phyloP scores from a whole-genome alignment of 1,140 invertebrate genomes.

The Acromyrmex echinatior region DNA sequence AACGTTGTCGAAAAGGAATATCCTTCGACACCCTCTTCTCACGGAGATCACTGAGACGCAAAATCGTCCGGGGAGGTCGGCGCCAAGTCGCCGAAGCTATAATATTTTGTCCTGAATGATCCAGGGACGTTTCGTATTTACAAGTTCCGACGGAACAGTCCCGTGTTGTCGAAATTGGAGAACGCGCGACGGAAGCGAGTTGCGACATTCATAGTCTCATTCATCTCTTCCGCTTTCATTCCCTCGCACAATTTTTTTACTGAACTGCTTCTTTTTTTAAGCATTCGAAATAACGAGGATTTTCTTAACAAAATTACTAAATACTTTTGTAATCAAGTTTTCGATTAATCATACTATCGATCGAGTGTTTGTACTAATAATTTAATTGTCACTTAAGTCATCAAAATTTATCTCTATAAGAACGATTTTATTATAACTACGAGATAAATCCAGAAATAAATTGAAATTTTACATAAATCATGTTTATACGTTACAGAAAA shows the following conservation, averaged over 20 bases:
- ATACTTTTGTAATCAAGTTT: too few relatives aligned
- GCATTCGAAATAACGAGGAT: too few relatives aligned
- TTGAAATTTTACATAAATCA: neutral
- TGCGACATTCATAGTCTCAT: neutral
- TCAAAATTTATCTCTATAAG: neutral
- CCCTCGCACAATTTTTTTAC: neutral
- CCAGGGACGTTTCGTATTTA: constrained; percentile 29
- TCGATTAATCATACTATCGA: too few relatives aligned
- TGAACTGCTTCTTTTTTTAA: too few relatives aligned
- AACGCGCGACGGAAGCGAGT: constrained; percentile 57
- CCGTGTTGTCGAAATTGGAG: constrained; percentile 61
- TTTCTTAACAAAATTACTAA: too few relatives aligned
- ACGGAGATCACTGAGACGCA: neutral
- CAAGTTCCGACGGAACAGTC: constrained; percentile 15
- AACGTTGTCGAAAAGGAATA: constrained; percentile 4
- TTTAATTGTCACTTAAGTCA: neutral
- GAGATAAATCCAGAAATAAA: neutral
- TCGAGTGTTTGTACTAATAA: too few relatives aligned
- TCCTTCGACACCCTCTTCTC: constrained; percentile 40
- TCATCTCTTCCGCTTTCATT: constrained; percentile 16
- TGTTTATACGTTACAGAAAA: neutral
- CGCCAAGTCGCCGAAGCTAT: constrained; percentile 62
- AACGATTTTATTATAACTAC: neutral
- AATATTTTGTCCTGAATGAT: constrained; percentile 9
- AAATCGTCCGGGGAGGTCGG: constrained; percentile 65